Percentiles rank a stretch among this genome's conserved stretches.
These are phyloP conservation scores for Muscicapa comitata DNA, from an alignment of 2,797 vertebrate species.

Conservation along the genomic window DNA sequence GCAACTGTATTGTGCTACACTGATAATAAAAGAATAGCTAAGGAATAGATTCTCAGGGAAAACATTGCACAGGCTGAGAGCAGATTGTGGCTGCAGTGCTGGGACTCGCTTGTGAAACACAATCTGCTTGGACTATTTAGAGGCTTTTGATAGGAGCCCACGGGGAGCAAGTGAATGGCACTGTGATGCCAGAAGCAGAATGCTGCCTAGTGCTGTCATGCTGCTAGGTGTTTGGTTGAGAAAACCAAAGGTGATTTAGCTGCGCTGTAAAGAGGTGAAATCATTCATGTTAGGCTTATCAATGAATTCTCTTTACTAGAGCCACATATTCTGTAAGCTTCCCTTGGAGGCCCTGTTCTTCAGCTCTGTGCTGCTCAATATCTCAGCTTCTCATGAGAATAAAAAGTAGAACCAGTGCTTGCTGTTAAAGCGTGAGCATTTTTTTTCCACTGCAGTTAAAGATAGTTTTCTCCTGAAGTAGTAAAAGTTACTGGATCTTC, in stretches of 20 bases:
- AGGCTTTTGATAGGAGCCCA: neutral
- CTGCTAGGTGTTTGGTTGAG: neutral
- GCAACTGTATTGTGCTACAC: neutral
- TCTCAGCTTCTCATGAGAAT: neutral
- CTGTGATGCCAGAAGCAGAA: neutral
- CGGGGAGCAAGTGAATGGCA: neutral
- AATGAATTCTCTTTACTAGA: neutral
- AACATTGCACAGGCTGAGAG: neutral
- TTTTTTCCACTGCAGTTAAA: neutral
- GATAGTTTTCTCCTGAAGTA: neutral
- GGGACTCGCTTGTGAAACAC: neutral
- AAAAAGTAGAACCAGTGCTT: neutral
- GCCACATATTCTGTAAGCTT: neutral
- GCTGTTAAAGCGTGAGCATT: neutral
- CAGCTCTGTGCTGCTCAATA: neutral
- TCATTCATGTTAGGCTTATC: neutral
- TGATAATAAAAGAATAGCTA: neutral
- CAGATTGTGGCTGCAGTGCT: neutral
- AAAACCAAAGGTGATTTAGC: neutral
- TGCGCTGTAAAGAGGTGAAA: neutral
- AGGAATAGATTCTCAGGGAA: neutral
- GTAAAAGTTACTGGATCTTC: neutral
- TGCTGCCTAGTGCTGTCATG: neutral
- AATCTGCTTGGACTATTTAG: neutral
- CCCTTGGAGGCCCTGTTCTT: neutral